Evolutionary conservation across 2,888 invertebrate genomes (phyloP).

Genomic region (Sclerodermus sp.): DNA sequence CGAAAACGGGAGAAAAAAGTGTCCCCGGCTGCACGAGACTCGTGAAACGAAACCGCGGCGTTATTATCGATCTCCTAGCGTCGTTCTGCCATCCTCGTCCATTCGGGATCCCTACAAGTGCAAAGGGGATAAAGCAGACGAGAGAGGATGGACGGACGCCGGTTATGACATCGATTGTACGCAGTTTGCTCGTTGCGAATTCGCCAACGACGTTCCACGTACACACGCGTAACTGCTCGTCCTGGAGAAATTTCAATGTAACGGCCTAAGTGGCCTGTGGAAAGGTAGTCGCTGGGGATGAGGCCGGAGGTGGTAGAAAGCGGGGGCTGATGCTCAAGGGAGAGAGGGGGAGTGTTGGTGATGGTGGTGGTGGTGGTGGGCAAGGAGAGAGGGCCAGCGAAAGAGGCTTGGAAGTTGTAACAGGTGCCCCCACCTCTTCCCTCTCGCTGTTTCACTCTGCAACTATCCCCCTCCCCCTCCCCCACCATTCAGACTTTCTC

Average conservation of each 20-base stretch:
- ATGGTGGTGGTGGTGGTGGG: not conserved
- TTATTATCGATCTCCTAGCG: constrained; percentile 36
- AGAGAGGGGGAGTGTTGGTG: not conserved
- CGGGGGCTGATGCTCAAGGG: not conserved
- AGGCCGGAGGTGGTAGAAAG: constrained; percentile 1
- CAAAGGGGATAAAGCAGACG: not conserved
- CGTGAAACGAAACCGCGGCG: constrained; percentile 31
- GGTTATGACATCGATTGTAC: constrained; percentile 11
- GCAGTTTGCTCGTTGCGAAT: constrained; percentile 5
- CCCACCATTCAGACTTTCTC: not conserved
- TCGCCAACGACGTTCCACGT: too few species aligned
- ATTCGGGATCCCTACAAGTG: constrained; percentile 24
- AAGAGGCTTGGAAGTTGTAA: constrained; percentile 25
- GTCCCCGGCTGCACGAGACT: constrained; percentile 24
- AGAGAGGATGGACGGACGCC: constrained; percentile 12
- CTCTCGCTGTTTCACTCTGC: constrained; percentile 2
- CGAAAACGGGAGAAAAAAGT: constrained; percentile 16
- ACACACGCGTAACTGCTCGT: too few species aligned
- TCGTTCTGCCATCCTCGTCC: constrained; percentile 29
- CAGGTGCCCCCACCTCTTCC: constrained; percentile 33
- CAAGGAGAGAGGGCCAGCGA: not conserved
- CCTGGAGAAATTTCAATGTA: constrained; percentile 27
- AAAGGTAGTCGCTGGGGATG: constrained; percentile 7
- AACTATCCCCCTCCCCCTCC: constrained; percentile 9
- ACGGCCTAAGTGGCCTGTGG: constrained; percentile 27